These are phyloP conservation scores for Calcarius ornatus DNA, from an alignment of 2,113 vertebrate species.

Conservation along the genomic window DNA sequence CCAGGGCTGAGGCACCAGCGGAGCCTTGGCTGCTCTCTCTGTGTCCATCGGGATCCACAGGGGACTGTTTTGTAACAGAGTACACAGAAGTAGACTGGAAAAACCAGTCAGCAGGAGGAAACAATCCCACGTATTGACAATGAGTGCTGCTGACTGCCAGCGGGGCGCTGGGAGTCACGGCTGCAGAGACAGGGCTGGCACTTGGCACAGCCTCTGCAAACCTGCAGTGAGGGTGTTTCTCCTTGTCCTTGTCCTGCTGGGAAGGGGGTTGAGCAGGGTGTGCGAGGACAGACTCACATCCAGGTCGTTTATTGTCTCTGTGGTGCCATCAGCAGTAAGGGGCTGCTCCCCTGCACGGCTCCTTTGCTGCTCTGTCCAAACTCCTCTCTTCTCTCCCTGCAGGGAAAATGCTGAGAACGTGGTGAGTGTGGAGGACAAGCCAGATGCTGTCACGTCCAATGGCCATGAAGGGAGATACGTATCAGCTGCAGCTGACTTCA, in stretches of 20 bases:
- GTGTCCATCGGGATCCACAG: background rate
- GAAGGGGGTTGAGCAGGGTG: background rate
- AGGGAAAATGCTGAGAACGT: slow-evolving; percentile 13
- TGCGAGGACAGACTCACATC: fast-evolving
- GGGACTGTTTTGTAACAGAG: background rate
- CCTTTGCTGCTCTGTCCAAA: background rate
- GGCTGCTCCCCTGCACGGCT: fast-evolving
- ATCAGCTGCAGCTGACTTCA: slow-evolving; percentile 33
- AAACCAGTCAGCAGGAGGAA: slow-evolving; percentile 20
- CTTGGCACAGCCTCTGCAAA: background rate
- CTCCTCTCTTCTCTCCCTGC: background rate
- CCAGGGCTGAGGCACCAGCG: background rate
- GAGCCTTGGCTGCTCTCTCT: fast-evolving
- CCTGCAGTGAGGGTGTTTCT: fast-evolving
- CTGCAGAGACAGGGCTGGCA: background rate
- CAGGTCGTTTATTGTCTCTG: background rate
- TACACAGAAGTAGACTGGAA: slow-evolving; percentile 10
- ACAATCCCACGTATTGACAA: background rate
- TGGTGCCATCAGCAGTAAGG: background rate
- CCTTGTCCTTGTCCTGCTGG: background rate
- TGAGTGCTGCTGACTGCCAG: background rate
- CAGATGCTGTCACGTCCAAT: slow-evolving; percentile 3
- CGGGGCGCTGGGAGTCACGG: background rate
- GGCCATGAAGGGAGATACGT: slow-evolving; percentile 57
- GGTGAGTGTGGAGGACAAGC: background rate